Evolutionary conservation across 2,888 invertebrate genomes (phyloP).

Genomic region (Bombyx huttoni): DNA sequence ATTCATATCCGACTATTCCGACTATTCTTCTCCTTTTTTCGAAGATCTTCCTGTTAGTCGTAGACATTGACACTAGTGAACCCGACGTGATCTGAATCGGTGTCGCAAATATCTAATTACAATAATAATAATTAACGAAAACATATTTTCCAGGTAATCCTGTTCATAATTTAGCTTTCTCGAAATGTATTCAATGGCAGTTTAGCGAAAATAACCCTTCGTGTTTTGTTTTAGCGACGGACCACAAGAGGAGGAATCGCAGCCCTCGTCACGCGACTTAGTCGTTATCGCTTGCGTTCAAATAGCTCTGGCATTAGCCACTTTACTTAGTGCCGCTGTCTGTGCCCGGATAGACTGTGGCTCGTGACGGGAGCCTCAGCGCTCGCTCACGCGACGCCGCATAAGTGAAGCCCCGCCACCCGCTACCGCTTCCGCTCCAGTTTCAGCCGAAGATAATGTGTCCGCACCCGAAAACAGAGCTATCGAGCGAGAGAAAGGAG

Average conservation of each 20-base stretch:
- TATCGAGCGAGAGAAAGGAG: constrained; percentile 54
- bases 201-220: background rate
- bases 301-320: constrained; percentile 58
- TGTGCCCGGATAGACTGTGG: constrained; percentile 69
- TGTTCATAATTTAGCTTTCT: too few relatives aligned
- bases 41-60: too few relatives aligned
- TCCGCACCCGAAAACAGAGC: constrained; percentile 31
- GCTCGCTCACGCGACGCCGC: constrained; percentile 46
- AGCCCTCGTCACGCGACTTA: constrained; percentile 50
- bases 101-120: too few relatives aligned
- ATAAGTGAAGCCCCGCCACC: constrained; percentile 38
- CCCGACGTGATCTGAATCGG: too few relatives aligned
- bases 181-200: background rate
- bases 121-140: too few relatives aligned
- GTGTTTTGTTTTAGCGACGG: constrained; percentile 39
- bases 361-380: constrained; percentile 58
- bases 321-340: constrained; percentile 62
- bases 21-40: too few relatives aligned
- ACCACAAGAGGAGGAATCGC: constrained; percentile 46
- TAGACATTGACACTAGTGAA: too few relatives aligned
- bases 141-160: too few relatives aligned
- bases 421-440: constrained; percentile 28
- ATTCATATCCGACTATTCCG: too few relatives aligned
- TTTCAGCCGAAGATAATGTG: constrained; percentile 25
- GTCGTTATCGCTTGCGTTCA: constrained; percentile 66